Evolutionary conservation across 2,888 invertebrate genomes (phyloP).

Genomic region (Folsomia candida): DNA sequence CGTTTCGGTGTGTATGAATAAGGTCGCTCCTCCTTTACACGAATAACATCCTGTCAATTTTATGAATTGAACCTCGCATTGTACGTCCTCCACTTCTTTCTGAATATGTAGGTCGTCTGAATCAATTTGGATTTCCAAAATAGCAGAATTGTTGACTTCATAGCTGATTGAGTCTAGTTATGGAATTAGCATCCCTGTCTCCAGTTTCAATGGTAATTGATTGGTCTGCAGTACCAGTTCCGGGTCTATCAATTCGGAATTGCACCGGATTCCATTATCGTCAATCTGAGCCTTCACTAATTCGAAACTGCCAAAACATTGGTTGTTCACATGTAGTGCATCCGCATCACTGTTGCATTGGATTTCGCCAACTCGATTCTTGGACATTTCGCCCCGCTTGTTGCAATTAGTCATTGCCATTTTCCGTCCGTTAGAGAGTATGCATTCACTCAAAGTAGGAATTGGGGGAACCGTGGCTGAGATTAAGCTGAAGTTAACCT

Average conservation of each 20-base stretch:
- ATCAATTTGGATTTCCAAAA: constrained; percentile 27
- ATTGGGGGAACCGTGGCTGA: constrained; percentile 14
- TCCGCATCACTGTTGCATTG: constrained; percentile 12
- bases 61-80: neutral
- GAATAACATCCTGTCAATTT: constrained; percentile 21
- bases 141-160: neutral
- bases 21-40: constrained; percentile 6
- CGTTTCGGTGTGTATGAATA: constrained; percentile 8
- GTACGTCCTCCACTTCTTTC: neutral
- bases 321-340: neutral
- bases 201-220: constrained; percentile 10
- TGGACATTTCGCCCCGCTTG: constrained; percentile 11
- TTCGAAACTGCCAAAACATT: neutral
- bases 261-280: constrained; percentile 3
- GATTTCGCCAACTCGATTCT: constrained; percentile 15
- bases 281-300: constrained; percentile 1
- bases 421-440: neutral
- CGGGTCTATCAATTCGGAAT: constrained; percentile 7
- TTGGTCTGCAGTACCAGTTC: neutral
- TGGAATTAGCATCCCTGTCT: constrained; percentile 4
- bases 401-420: constrained; percentile 13
- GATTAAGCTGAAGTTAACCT: neutral
- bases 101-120: neutral
- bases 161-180: neutral
- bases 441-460: constrained; percentile 8